Evolutionary conservation across 2,888 invertebrate species (phyloP).

Genomic region (Pseudococcus jackbeardsleyi): DNA sequence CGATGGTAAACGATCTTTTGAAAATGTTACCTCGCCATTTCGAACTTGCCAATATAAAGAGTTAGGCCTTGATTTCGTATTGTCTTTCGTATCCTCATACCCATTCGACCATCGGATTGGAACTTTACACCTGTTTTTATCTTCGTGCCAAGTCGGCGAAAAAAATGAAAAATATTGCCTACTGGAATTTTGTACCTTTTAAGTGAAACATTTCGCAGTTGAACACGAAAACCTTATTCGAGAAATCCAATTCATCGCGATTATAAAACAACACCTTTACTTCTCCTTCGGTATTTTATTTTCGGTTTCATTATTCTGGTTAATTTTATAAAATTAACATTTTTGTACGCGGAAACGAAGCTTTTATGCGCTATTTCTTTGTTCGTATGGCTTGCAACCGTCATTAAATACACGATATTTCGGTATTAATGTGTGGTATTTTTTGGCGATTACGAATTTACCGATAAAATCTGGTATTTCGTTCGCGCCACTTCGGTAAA

Average conservation of each 20-base stretch:
- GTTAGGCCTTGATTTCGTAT: slow-evolving; percentile 12
- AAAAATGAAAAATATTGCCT: background rate
- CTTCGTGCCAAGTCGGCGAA: background rate
- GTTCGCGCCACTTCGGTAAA: background rate
- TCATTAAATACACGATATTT: slow-evolving; percentile 47
- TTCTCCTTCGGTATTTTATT: background rate
- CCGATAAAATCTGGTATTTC: slow-evolving; percentile 5
- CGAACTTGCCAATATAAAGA: background rate
- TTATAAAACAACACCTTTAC: background rate
- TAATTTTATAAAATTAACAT: slow-evolving; percentile 41
- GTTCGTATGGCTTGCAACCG: background rate
- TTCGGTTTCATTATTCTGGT: background rate
- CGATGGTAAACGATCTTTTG: slow-evolving; percentile 46
- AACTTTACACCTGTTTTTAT: background rate
- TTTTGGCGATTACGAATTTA: slow-evolving; percentile 29
- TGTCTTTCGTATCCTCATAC: slow-evolving; percentile 1
- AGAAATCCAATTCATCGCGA: slow-evolving; percentile 12
- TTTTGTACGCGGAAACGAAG: slow-evolving; percentile 38
- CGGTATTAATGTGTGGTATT: background rate
- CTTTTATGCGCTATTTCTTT: slow-evolving; percentile 27
- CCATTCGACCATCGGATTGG: background rate
- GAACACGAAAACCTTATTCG: background rate
- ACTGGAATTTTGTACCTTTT: background rate
- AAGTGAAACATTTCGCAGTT: background rate
- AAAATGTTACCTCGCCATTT: slow-evolving; percentile 15